These are phyloP conservation scores for Colaptes auratus DNA, from an alignment of 2,113 vertebrate species.

Conservation along the genomic window DNA sequence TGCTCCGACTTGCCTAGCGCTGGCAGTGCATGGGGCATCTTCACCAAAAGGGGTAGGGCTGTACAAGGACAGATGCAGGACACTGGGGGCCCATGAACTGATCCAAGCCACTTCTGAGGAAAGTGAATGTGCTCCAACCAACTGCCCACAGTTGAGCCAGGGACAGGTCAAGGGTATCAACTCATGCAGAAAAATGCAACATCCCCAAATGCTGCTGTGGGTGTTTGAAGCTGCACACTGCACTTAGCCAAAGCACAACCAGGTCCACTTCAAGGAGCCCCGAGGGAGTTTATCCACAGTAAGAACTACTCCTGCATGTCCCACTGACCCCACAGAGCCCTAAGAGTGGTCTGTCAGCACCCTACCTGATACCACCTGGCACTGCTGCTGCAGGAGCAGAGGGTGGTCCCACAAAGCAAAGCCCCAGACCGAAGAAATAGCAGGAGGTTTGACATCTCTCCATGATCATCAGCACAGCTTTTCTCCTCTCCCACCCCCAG, in stretches of 20 bases:
- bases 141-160: not conserved
- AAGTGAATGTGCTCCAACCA: not conserved
- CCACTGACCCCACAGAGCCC: not conserved
- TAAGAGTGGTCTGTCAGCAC: not conserved
- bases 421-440: fast-evolving
- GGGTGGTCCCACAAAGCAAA: not conserved
- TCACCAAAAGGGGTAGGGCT: not conserved
- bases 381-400: not conserved
- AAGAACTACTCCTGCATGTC: not conserved
- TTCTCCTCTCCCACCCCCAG: not conserved
- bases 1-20: not conserved
- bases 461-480: not conserved
- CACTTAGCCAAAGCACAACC: not conserved
- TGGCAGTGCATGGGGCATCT: not conserved
- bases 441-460: not conserved
- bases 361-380: not conserved
- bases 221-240: fast-evolving
- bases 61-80: not conserved
- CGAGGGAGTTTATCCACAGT: not conserved
- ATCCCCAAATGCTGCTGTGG: fast-evolving
- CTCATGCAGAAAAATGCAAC: fast-evolving
- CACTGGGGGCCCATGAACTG: not conserved
- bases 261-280: not conserved
- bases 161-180: not conserved
- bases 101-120: not conserved